Evolutionary conservation across 2,888 invertebrate genomes (phyloP), one percentile per base, ranked within the genome.

Genomic region (Drymonia ruficornis): DNA sequence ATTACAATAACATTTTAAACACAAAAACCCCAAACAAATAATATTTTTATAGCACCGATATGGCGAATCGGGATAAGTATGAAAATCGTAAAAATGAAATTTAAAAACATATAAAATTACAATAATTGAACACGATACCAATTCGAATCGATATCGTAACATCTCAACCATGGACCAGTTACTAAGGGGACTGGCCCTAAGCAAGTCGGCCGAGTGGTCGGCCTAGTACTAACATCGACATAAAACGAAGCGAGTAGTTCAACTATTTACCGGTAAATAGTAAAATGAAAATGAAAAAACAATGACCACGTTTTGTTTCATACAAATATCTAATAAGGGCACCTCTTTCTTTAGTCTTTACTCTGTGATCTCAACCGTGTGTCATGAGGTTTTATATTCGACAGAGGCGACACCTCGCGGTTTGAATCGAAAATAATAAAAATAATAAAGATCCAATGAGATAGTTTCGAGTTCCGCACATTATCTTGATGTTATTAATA

Each of bases 401-500:
- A 16, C 8, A 16, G 36, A 40, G 15, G 12, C 12, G 40, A 16
- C 16, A 40, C 16, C 16, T 9, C 8, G 40, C 40, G 6, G 8
- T 16, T 8, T 16, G 16, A 16, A 38, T 38, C 8, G n/a, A n/a
- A n/a, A n/a, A n/a, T n/a, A n/a, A n/a, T 12, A 15, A 38, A 45
- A 28, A 45, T 45, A 45, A 45, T 45, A 45, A 45, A 45, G 45
- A 45, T 45, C 28, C n/a, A 9, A 28, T 28, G 45, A 45, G 28
- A 45, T 45, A 16, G 40, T 40, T 16, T 40, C 40, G 16, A 16
- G 40, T 40, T 16, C 40, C 40, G 7, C 16, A 0, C 11, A 16
- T 34, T 40, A 40, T 40, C 16, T 50, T 15, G 15, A 43, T 43
- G 15, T 15, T 29, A 28, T 40, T 49, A 15, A 19, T 9, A 28